These are phyloP conservation scores for Elysia chlorotica DNA, from an alignment of 1,140 invertebrate genomes.

Conservation along the genomic window DNA sequence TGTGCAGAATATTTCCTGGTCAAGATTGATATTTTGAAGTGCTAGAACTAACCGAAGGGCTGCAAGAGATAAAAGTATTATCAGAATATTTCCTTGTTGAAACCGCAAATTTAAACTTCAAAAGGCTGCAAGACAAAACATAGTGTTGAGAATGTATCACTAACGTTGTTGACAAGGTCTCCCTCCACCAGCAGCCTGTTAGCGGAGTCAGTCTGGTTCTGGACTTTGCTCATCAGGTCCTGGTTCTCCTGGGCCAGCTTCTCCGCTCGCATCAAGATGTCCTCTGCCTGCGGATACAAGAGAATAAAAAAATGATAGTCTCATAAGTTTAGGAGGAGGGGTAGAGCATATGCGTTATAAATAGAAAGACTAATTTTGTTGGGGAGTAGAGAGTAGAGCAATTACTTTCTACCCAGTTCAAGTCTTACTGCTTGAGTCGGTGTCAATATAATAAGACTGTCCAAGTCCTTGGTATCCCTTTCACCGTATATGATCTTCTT, in stretches of 20 bases:
- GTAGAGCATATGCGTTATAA: background rate
- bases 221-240: conserved; percentile 56
- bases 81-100: too few relatives aligned
- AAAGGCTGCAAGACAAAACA: background rate
- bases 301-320: background rate
- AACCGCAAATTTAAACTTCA: background rate
- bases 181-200: conserved; percentile 44
- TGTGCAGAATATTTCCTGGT: background rate
- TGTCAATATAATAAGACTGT: background rate
- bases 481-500: background rate
- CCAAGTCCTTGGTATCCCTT: background rate
- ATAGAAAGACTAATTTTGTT: background rate
- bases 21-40: background rate
- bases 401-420: background rate
- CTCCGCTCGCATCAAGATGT: conserved; percentile 62
- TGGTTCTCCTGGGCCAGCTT: conserved; percentile 69
- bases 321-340: background rate
- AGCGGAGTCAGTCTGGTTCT: conserved; percentile 50
- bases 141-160: too few relatives aligned
- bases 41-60: background rate
- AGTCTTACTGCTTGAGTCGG: background rate
- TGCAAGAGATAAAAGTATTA: background rate
- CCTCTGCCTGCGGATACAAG: conserved; percentile 60
- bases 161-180: conserved; percentile 44
- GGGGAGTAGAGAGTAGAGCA: background rate